Evolutionary conservation across 2,888 invertebrate species (phyloP).

Genomic region (Aelia acuminata): DNA sequence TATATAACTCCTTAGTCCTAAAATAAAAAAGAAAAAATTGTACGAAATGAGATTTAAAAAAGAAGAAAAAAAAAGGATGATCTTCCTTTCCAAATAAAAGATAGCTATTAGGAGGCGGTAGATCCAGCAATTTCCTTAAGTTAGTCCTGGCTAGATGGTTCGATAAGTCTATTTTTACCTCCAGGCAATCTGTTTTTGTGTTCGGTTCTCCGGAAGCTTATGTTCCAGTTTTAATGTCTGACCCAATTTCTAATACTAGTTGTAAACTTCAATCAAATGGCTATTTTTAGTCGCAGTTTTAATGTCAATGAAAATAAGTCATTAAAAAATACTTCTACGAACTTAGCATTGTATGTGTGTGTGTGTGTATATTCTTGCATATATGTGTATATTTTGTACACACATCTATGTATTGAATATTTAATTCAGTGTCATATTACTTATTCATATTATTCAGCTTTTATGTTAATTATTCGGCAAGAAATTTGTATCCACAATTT

Average conservation of each 20-base stretch:
- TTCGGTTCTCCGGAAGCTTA: slow-evolving; percentile 13
- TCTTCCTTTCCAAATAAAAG: background rate
- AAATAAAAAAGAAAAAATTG: background rate
- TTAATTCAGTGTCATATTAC: no score
- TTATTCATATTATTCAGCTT: no score
- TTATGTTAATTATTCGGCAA: no score
- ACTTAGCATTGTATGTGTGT: no score
- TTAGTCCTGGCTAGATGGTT: background rate
- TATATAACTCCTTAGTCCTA: no score
- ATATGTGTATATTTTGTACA: no score
- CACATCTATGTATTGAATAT: no score
- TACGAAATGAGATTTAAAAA: no score
- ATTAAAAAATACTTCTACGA: no score
- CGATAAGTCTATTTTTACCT: background rate
- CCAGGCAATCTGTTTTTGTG: background rate
- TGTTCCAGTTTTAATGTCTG: slow-evolving; percentile 25
- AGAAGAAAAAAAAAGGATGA: no score
- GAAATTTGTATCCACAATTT: no score
- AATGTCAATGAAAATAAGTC: background rate
- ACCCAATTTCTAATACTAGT: background rate
- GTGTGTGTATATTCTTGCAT: no score
- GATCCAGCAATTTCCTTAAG: background rate
- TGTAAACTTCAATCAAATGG: background rate
- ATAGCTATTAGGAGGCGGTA: background rate
- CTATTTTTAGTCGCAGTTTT: background rate